Conservation (phyloP, 2,113 vertebrate species). For the Myrmecophaga tridactyla region DNA sequence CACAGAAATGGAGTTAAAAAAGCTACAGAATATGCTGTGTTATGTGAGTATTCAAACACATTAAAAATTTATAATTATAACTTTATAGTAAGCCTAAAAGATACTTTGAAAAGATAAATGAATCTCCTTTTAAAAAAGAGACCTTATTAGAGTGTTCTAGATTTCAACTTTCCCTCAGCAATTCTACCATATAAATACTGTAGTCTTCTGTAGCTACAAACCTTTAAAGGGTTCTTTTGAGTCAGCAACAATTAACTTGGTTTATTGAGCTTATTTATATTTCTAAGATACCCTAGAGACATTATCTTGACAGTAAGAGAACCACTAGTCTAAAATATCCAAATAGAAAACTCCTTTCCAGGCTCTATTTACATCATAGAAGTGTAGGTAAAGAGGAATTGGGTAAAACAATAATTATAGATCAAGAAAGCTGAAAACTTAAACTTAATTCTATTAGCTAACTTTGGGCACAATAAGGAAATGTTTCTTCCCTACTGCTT, state of each 20-base stretch:
- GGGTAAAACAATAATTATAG: background rate
- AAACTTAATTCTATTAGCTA: slow-evolving; percentile 18
- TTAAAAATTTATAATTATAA: background rate
- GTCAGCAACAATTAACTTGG: background rate
- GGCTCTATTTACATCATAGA: background rate
- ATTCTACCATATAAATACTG: background rate
- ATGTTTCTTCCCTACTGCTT: background rate
- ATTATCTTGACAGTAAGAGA: background rate
- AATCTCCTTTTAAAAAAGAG: background rate
- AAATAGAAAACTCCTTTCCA: background rate
- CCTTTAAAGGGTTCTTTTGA: background rate
- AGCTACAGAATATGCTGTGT: slow-evolving; percentile 22
- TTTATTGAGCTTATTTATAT: background rate
- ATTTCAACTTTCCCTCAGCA: background rate
- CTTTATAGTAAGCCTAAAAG: background rate
- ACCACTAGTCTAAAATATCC: slow-evolving; percentile 8
- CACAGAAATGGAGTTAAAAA: background rate
- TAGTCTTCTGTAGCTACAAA: slow-evolving; percentile 10
- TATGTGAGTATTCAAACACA: background rate
- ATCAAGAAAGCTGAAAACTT: background rate
- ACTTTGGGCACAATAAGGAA: background rate
- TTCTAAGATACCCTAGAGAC: background rate
- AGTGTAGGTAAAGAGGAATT: background rate
- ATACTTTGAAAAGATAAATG: background rate
- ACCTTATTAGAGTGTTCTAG: background rate